phyloP scores from a whole-genome alignment of 1,140 invertebrate species.

The Sminthurides bifidus region DNA sequence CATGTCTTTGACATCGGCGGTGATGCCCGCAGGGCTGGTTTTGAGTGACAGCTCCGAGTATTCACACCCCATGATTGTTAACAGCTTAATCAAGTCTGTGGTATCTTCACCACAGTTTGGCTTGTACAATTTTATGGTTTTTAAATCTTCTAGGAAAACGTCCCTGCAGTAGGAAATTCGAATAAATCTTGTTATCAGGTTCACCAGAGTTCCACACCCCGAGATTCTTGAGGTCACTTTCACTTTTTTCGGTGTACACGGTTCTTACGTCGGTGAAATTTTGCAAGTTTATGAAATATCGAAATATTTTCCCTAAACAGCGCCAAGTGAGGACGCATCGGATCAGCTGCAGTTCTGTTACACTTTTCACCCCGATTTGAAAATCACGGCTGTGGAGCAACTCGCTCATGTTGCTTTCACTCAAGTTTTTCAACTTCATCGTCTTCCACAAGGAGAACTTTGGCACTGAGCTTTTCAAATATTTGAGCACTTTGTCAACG shows the following conservation, averaged over 20 bases:
- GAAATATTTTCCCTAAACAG: background rate
- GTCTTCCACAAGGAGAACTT: background rate
- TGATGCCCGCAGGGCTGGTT: background rate
- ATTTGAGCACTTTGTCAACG: background rate
- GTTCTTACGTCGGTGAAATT: background rate
- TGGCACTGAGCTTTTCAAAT: background rate
- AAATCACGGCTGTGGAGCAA: background rate
- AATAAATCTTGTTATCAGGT: background rate
- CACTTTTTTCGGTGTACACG: background rate
- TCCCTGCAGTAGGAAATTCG: conserved; percentile 1
- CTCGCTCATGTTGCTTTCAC: background rate
- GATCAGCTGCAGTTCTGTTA: background rate
- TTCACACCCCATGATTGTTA: background rate
- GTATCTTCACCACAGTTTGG: background rate
- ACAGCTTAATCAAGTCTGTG: background rate
- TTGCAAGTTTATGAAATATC: conserved; percentile 1
- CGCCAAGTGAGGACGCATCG: background rate
- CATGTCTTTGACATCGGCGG: background rate
- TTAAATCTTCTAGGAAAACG: conserved; percentile 1
- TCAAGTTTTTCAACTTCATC: background rate
- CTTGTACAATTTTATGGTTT: background rate
- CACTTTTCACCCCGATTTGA: conserved; percentile 3
- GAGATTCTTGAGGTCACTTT: background rate
- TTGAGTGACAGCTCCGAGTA: background rate
- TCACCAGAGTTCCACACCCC: background rate